These are phyloP conservation scores for Chondrilla cf. caribensis DNA, from an alignment of 37 sponge, comb jelly and placozoan genomes.

Conservation along the genomic window DNA sequence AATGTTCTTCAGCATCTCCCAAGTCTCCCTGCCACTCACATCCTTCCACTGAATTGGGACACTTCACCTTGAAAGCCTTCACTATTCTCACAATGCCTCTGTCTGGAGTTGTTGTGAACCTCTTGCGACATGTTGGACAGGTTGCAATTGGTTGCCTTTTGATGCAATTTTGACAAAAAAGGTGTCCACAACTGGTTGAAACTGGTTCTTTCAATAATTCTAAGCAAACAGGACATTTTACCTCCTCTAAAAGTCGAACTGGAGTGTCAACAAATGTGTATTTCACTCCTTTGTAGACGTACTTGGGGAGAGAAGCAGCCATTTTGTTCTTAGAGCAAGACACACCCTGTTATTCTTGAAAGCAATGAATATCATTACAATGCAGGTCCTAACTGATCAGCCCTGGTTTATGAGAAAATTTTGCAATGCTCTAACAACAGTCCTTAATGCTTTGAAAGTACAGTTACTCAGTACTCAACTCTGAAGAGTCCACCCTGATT, in stretches of 20 bases:
- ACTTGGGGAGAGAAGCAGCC: neutral
- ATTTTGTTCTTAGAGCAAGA: too few species aligned
- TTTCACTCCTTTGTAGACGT: neutral
- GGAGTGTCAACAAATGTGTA: neutral
- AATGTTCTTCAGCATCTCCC: conserved; percentile 9
- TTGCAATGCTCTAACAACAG: too few species aligned
- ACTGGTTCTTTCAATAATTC: conserved; percentile 1
- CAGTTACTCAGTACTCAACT: too few species aligned
- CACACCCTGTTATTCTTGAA: too few species aligned
- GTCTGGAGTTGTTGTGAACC: neutral
- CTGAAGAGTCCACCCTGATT: too few species aligned
- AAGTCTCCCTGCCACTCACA: conserved; percentile 13
- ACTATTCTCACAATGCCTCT: neutral
- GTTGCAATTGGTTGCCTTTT: neutral
- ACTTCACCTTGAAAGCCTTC: neutral
- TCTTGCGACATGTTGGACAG: neutral
- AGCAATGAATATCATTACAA: neutral
- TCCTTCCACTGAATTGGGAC: neutral
- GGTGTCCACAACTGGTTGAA: conserved; percentile 5
- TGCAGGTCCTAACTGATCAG: too few species aligned
- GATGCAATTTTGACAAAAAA: neutral
- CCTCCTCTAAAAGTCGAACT: neutral
- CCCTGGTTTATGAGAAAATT: too few species aligned
- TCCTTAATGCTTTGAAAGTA: too few species aligned
- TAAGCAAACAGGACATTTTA: neutral